phyloP scores from a whole-genome alignment of 2,888 invertebrate species.

The Abrostola tripartita region DNA sequence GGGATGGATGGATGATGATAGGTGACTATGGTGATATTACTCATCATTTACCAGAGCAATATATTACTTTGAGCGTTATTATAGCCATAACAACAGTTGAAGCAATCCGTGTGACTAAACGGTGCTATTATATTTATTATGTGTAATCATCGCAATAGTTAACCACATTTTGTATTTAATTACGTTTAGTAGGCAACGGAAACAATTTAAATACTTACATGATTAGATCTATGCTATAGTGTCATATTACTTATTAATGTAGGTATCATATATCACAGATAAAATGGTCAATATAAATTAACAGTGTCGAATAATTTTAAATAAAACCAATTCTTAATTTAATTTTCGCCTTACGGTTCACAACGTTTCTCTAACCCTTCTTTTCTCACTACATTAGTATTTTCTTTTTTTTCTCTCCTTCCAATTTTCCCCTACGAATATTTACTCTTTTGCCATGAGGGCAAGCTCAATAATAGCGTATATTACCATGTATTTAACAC shows the following conservation, averaged over 20 bases:
- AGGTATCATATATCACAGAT: no score
- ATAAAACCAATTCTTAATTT: no score
- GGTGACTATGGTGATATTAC: background rate
- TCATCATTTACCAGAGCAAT: background rate
- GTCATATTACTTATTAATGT: background rate
- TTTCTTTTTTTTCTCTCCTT: no score
- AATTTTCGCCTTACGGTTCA: no score
- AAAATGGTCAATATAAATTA: no score
- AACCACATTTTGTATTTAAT: constrained; percentile 54
- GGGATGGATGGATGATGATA: background rate
- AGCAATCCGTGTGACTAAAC: constrained; percentile 48
- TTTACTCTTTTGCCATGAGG: no score
- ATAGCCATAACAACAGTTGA: constrained; percentile 31
- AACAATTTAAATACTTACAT: constrained; percentile 31
- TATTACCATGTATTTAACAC: background rate
- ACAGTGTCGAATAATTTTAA: no score
- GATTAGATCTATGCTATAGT: constrained; percentile 29
- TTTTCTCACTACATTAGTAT: no score
- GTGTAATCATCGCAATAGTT: constrained; percentile 51
- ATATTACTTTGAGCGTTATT: constrained; percentile 17
- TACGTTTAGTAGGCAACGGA: constrained; percentile 36
- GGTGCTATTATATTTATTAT: constrained; percentile 53
- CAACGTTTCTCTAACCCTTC: no score
- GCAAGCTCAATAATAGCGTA: no score
- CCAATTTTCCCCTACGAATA: no score